phyloP scores from a whole-genome alignment of 2,888 invertebrate species.

The Lycaena phlaeas region DNA sequence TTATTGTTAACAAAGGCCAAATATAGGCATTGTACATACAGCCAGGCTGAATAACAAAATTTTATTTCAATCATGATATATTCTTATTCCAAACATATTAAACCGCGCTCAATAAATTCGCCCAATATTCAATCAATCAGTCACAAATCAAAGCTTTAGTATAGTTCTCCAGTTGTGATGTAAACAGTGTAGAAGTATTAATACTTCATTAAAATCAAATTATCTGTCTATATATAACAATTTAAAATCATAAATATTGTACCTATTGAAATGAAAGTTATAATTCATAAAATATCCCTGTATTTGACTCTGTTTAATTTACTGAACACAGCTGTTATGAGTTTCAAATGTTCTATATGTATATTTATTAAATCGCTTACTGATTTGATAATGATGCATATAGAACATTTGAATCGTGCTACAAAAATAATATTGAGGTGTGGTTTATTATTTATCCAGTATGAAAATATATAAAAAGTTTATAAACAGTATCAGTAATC shows the following conservation, averaged over 20 bases:
- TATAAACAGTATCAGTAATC: conserved; percentile 21
- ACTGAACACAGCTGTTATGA: conserved; percentile 56
- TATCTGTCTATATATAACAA: conserved; percentile 18
- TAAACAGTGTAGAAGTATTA: conserved; percentile 20
- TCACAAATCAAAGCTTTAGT: conserved; percentile 69
- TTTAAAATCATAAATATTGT: conserved; percentile 32
- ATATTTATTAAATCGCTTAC: not conserved
- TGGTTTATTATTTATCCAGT: conserved; percentile 48
- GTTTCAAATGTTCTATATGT: conserved; percentile 45
- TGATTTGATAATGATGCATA: conserved; percentile 15
- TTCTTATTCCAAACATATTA: conserved; percentile 30
- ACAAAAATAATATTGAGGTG: conserved; percentile 37
- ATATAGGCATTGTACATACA: too few relatives aligned
- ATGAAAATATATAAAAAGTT: conserved; percentile 64
- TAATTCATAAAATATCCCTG: conserved; percentile 68
- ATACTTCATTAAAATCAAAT: conserved; percentile 2
- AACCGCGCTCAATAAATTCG: conserved; percentile 47
- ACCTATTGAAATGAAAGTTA: conserved; percentile 40
- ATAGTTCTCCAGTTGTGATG: conserved; percentile 33
- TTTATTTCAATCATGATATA: too few relatives aligned
- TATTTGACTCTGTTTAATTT: conserved; percentile 68
- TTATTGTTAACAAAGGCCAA: too few relatives aligned
- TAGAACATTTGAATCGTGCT: conserved; percentile 40
- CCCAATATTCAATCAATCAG: conserved; percentile 43
- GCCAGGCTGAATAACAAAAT: too few relatives aligned